Percentiles rank a stretch among this genome's conserved stretches.
phyloP scores from a whole-genome alignment of 2,797 vertebrate genomes.

The Antennarius maculatus region DNA sequence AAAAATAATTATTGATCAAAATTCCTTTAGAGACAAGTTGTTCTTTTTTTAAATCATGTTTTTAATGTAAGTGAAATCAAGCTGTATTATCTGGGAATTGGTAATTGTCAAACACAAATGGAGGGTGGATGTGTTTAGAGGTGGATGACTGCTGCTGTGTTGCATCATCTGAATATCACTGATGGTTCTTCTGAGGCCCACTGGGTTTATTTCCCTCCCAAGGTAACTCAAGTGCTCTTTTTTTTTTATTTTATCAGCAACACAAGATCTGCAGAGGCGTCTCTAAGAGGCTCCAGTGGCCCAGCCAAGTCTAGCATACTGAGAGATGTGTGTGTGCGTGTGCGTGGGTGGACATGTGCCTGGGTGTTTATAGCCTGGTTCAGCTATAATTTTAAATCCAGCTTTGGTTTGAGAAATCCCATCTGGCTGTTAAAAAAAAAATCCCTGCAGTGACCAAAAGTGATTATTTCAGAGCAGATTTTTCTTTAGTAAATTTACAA shows the following conservation, averaged over 20 bases:
- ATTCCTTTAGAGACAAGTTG: constrained; percentile 7
- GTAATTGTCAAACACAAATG: constrained; percentile 10
- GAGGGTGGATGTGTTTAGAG: not conserved
- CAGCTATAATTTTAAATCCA: constrained; percentile 50
- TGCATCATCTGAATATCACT: constrained; percentile 43
- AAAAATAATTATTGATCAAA: constrained; percentile 18
- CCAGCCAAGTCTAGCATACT: constrained; percentile 47
- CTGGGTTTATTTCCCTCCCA: constrained; percentile 37
- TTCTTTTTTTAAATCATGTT: constrained; percentile 12
- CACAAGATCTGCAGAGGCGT: constrained; percentile 48
- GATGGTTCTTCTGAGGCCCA: constrained; percentile 52
- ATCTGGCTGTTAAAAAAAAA: constrained; percentile 30
- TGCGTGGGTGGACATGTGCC: not conserved
- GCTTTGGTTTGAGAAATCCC: constrained; percentile 51
- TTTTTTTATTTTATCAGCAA: constrained; percentile 40
- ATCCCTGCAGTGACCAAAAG: constrained; percentile 23
- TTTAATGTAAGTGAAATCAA: constrained; percentile 5
- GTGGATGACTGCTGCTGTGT: constrained; percentile 20
- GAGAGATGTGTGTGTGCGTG: constrained; percentile 15
- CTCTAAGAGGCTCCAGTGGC: constrained; percentile 45
- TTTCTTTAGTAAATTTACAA: constrained; percentile 19
- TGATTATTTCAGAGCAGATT: constrained; percentile 30
- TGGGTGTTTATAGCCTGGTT: constrained; percentile 25
- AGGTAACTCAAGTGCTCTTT: constrained; percentile 58
- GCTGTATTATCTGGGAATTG: constrained; percentile 27